phyloP scores from a whole-genome alignment of 2,797 vertebrate species.

The Microctenopoma lineatum region DNA sequence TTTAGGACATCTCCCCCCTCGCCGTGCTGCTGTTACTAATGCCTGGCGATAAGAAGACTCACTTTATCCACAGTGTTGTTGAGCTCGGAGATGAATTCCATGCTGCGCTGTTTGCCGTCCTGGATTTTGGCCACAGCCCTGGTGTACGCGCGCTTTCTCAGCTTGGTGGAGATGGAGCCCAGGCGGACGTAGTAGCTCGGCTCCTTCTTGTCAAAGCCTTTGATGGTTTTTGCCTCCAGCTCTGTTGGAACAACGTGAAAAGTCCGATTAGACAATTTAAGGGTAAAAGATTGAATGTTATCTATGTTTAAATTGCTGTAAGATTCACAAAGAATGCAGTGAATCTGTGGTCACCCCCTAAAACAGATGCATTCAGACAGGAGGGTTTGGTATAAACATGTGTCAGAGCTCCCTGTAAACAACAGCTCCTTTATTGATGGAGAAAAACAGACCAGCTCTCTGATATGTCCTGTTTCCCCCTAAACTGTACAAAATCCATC shows the following conservation, averaged over 20 bases:
- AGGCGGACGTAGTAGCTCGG: slow-evolving; percentile 89
- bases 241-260: slow-evolving; percentile 72
- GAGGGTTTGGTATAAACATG: slow-evolving; percentile 9
- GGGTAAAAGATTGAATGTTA: too few species aligned
- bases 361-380: not conserved
- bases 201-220: slow-evolving; percentile 84
- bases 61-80: slow-evolving; percentile 88
- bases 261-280: slow-evolving; percentile 8
- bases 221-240: slow-evolving; percentile 81
- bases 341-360: not conserved
- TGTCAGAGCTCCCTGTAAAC: slow-evolving; percentile 17
- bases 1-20: not conserved
- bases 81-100: slow-evolving; percentile 89
- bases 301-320: too few species aligned
- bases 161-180: slow-evolving; percentile 91
- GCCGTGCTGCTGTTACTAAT: not conserved
- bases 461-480: slow-evolving; percentile 18
- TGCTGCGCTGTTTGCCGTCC: slow-evolving; percentile 86
- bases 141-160: slow-evolving; percentile 87
- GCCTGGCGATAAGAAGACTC: slow-evolving; percentile 14
- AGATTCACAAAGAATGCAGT: not conserved
- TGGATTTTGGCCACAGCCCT: slow-evolving; percentile 85
- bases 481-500: slow-evolving; percentile 22
- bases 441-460: slow-evolving; percentile 28
- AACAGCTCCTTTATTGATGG: slow-evolving; percentile 21